Conservation (phyloP, 2,113 vertebrate species). For the Callopanchax toddi region DNA sequence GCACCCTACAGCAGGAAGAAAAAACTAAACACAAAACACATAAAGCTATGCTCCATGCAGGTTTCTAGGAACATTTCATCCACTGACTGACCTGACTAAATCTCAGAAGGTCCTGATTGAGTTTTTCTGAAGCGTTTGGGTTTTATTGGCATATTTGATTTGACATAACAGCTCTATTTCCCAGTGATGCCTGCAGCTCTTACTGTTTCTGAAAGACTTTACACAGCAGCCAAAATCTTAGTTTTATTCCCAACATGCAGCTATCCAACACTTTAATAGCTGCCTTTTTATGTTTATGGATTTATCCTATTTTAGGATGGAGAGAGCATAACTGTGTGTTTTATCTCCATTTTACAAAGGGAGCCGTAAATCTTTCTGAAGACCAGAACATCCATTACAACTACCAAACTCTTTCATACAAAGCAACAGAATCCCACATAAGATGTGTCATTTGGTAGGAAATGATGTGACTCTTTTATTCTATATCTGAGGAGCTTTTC, state of each 20-base stretch:
- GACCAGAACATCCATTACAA: constrained; percentile 47
- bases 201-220: constrained; percentile 45
- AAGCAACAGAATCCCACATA: constrained; percentile 23
- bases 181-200: constrained; percentile 39
- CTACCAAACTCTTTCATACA: constrained; percentile 35
- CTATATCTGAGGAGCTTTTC: constrained; percentile 27
- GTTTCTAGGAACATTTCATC: constrained; percentile 34
- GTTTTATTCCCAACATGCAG: constrained; percentile 49
- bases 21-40: constrained; percentile 38
- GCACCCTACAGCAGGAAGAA: constrained; percentile 19
- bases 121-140: constrained; percentile 23
- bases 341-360: constrained; percentile 44
- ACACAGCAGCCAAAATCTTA: constrained; percentile 52
- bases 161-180: constrained; percentile 48
- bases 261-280: constrained; percentile 52
- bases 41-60: constrained; percentile 20
- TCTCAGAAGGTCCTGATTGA: constrained; percentile 52
- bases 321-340: constrained; percentile 41
- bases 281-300: constrained; percentile 62
- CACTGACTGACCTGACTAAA: constrained; percentile 27
- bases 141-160: constrained; percentile 65
- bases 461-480: constrained; percentile 38
- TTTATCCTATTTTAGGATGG: constrained; percentile 57
- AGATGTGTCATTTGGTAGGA: constrained; percentile 30
- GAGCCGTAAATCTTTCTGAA: constrained; percentile 49